Evolutionary conservation across 2,888 invertebrate species (phyloP).

Genomic region (Atethmia centrago): DNA sequence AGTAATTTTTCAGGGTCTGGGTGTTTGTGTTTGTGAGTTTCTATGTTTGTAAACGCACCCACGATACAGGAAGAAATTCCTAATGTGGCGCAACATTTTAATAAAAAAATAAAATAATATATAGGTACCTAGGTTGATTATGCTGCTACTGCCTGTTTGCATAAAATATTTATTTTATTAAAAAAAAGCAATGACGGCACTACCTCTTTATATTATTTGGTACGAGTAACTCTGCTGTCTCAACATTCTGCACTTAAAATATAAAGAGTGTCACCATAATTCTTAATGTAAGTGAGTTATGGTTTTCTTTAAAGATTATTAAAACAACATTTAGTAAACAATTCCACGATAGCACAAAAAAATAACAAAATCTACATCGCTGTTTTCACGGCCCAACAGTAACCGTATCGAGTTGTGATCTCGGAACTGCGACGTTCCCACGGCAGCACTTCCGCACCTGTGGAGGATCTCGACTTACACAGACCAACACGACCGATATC

Average conservation of each 20-base stretch:
- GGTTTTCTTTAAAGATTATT: background rate
- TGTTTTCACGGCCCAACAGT: constrained; percentile 11
- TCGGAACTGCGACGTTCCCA: constrained; percentile 71
- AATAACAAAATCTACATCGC: background rate
- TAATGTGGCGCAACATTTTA: no score
- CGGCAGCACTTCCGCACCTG: constrained; percentile 74
- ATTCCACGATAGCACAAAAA: background rate
- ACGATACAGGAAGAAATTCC: no score
- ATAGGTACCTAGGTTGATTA: no score
- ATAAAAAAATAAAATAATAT: no score
- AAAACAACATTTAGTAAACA: background rate
- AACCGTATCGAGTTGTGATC: constrained; percentile 67
- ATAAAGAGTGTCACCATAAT: background rate
- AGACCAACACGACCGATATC: constrained; percentile 52
- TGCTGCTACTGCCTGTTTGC: background rate
- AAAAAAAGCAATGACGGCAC: background rate
- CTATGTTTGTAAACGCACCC: no score
- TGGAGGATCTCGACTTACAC: constrained; percentile 70
- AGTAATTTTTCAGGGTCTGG: no score
- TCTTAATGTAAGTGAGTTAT: background rate
- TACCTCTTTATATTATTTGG: background rate
- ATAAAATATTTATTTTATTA: background rate
- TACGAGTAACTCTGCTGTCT: background rate
- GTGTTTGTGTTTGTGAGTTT: no score
- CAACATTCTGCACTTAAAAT: background rate